These are phyloP conservation scores for Malurus cyaneus DNA, from an alignment of 2,113 vertebrate species.

Conservation along the genomic window DNA sequence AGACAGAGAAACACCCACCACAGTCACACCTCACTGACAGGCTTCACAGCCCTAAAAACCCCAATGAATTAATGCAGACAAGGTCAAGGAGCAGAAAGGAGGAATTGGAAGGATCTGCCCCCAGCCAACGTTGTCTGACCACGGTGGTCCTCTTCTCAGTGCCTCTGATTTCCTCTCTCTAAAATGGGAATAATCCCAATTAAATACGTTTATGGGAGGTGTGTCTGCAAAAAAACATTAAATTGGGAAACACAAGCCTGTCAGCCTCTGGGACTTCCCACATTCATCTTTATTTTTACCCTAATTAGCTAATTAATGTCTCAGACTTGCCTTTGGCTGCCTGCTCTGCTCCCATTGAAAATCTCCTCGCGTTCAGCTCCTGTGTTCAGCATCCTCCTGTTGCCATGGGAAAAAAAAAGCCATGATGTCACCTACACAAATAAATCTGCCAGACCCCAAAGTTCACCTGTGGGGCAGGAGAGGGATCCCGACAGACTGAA, in stretches of 20 bases:
- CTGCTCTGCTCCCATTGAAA: neutral
- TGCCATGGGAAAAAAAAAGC: conserved; percentile 48
- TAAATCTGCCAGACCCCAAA: conserved; percentile 23
- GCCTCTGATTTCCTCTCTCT: neutral
- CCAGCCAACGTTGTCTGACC: neutral
- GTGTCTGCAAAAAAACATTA: neutral
- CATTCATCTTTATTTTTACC: neutral
- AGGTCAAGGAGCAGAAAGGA: neutral
- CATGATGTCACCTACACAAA: conserved; percentile 52
- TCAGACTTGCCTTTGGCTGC: neutral
- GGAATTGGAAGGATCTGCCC: neutral
- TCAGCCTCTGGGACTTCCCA: neutral
- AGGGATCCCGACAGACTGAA: fast-evolving
- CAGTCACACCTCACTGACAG: neutral
- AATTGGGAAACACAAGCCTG: neutral
- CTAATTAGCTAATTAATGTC: neutral
- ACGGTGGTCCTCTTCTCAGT: neutral
- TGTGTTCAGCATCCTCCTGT: neutral
- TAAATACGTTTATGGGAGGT: neutral
- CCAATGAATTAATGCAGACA: neutral
- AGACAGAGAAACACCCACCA: neutral
- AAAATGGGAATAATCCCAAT: neutral
- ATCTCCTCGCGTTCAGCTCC: neutral
- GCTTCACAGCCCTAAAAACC: neutral
- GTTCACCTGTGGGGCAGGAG: neutral